Percentiles rank a stretch among this genome's conserved stretches.
phyloP scores from a whole-genome alignment of 1,140 invertebrate genomes.

The Cataglyphis hispanica region DNA sequence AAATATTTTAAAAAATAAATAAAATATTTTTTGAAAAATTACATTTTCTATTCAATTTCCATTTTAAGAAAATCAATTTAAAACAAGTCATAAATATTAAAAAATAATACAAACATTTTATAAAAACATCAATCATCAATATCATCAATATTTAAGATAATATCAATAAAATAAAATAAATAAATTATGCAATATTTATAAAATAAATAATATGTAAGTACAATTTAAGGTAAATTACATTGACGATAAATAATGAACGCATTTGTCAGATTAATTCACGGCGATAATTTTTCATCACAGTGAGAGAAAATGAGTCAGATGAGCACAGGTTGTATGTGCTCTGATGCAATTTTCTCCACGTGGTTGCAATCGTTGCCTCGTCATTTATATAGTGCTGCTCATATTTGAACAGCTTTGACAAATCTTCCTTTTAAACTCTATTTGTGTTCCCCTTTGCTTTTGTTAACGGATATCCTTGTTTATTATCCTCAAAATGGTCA shows the following conservation, averaged over 20 bases:
- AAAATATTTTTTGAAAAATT: not conserved
- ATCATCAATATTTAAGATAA: not conserved
- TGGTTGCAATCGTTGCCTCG: slow-evolving; percentile 4
- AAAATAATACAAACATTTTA: not conserved
- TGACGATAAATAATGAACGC: not conserved
- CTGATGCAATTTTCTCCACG: slow-evolving; percentile 58
- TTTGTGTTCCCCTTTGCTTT: not conserved
- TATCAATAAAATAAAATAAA: not conserved
- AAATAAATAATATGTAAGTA: not conserved
- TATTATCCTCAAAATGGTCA: not conserved
- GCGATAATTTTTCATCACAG: not conserved
- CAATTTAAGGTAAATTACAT: not conserved
- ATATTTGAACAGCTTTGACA: not conserved
- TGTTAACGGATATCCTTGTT: not conserved
- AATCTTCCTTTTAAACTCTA: not conserved
- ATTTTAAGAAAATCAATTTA: not conserved
- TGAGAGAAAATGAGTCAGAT: slow-evolving; percentile 46
- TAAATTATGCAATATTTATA: not conserved
- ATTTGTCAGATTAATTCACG: not conserved
- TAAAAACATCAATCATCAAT: not conserved
- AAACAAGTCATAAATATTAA: not conserved
- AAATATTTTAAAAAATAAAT: not conserved
- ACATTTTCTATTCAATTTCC: not conserved
- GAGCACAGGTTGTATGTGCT: not conserved
- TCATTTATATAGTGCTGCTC: not conserved